Evolutionary conservation across 2,888 invertebrate genomes (phyloP).

Genomic region (Sphaerophoria taeniata): DNA sequence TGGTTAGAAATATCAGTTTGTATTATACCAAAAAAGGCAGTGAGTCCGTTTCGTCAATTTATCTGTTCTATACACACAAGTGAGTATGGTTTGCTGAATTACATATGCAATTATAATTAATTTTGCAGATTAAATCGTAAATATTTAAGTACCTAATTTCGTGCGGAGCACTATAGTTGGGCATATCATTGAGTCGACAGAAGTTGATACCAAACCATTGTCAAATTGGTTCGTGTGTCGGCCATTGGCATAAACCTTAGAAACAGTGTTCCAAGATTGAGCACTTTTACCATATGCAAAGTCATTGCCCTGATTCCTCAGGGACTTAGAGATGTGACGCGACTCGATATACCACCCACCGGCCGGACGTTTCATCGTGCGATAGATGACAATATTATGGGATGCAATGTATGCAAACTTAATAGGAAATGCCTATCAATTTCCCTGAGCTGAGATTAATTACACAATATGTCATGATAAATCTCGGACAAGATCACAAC

Average conservation of each 20-base stretch:
- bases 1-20: not conserved
- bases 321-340: too few relatives aligned
- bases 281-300: too few relatives aligned
- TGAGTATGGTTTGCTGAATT: constrained; percentile 56
- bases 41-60: constrained; percentile 32
- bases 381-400: not conserved
- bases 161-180: constrained; percentile 45
- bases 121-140: constrained; percentile 80
- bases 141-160: constrained; percentile 74
- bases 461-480: constrained; percentile 69
- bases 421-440: constrained; percentile 70
- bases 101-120: constrained; percentile 78
- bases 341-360: too few relatives aligned
- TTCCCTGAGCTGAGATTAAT: constrained; percentile 64
- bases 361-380: too few relatives aligned
- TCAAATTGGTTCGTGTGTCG: not conserved
- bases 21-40: not conserved
- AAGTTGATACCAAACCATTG: not conserved
- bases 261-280: too few relatives aligned
- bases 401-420: constrained; percentile 38
- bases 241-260: too few relatives aligned
- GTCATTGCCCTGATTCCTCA: too few relatives aligned
- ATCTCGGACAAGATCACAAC: constrained; percentile 67
- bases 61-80: constrained; percentile 10
- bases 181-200: constrained; percentile 46